phyloP scores from a whole-genome alignment of 2,797 vertebrate species.

The Pyrocephalus nanus region DNA sequence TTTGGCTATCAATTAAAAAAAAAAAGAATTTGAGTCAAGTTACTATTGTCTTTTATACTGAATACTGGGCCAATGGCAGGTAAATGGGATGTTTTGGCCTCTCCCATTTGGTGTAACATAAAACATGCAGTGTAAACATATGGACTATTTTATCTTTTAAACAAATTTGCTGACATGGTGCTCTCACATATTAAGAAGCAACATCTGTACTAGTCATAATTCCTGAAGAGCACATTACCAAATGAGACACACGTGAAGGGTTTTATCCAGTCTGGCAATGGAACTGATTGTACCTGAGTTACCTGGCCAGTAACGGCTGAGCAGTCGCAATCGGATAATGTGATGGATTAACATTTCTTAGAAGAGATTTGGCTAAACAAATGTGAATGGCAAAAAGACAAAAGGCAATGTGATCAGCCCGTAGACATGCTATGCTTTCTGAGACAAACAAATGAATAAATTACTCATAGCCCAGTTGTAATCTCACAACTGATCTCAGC shows the following conservation, averaged over 20 bases:
- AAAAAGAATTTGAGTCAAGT: background rate
- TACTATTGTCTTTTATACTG: background rate
- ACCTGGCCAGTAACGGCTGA: background rate
- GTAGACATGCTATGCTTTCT: background rate
- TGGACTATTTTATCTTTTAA: background rate
- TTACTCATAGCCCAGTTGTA: background rate
- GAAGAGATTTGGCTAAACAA: conserved; percentile 20
- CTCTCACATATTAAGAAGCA: conserved; percentile 15
- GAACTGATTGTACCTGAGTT: background rate
- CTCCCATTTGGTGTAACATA: background rate
- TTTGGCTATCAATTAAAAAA: background rate
- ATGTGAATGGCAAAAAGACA: background rate
- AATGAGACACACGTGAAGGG: background rate
- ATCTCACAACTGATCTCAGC: background rate
- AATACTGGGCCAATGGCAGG: background rate
- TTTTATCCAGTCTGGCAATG: conserved; percentile 6
- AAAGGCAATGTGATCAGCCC: background rate
- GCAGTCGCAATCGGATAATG: background rate
- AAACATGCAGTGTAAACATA: background rate
- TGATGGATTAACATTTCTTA: conserved; percentile 35
- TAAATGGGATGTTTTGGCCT: background rate
- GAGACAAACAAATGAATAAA: background rate
- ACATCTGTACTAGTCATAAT: background rate
- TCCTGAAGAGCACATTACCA: conserved; percentile 11
- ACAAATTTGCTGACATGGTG: background rate